These are phyloP conservation scores for Triplophysa bombifrons DNA, from an alignment of 2,797 vertebrate genomes.

Conservation along the genomic window DNA sequence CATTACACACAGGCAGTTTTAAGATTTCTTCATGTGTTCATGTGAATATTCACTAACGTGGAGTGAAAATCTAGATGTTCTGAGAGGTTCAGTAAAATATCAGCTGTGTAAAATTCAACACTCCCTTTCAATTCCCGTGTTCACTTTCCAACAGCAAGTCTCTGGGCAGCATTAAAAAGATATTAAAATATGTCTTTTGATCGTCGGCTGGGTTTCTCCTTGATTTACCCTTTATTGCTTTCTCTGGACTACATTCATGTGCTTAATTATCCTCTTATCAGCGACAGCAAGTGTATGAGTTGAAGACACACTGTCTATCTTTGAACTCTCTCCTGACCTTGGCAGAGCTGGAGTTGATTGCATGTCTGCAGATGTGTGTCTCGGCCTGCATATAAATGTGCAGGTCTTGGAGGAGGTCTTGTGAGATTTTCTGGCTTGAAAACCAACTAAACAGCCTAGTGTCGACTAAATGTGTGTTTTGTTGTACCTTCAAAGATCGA, in stretches of 20 bases:
- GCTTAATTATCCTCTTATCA: constrained; percentile 20
- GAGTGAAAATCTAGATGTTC: not conserved
- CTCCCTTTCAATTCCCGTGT: not conserved
- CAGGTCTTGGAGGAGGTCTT: constrained; percentile 7
- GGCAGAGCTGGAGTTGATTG: constrained; percentile 21
- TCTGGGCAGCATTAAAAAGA: not conserved
- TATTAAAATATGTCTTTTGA: constrained; percentile 3
- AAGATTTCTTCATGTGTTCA: not conserved
- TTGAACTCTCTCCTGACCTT: constrained; percentile 30
- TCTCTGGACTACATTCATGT: constrained; percentile 3
- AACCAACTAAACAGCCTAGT: not conserved
- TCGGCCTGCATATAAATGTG: constrained; percentile 35
- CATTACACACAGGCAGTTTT: not conserved
- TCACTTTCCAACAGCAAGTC: not conserved
- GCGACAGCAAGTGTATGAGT: constrained; percentile 5
- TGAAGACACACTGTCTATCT: constrained; percentile 21
- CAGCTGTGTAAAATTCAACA: not conserved
- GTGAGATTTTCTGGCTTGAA: not conserved
- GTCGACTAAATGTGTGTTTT: not conserved
- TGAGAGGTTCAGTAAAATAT: not conserved
- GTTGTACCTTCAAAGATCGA: not conserved
- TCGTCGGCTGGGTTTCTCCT: constrained; percentile 14
- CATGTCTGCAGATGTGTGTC: constrained; percentile 33
- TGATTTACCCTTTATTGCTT: constrained; percentile 21
- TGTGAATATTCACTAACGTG: not conserved